These are phyloP conservation scores for Orthosia incerta DNA, from an alignment of 2,888 invertebrate species.

Conservation along the genomic window DNA sequence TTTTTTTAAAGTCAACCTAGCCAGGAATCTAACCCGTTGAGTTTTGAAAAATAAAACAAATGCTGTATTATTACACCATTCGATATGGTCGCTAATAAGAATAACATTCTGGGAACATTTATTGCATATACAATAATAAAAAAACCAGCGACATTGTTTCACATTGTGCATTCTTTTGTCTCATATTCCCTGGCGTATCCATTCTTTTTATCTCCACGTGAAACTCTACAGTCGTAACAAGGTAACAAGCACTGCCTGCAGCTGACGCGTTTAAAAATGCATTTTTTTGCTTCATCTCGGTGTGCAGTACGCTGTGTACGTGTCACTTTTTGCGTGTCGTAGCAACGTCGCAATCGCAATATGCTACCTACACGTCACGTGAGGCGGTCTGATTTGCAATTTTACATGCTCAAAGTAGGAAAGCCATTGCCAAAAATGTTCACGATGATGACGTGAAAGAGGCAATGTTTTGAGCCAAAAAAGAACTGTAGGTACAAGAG, in stretches of 20 bases:
- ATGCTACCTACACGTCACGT: background rate
- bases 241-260: conserved; percentile 69
- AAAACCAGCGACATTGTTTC: no score
- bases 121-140: no score
- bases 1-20: no score
- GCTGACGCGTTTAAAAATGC: conserved; percentile 75
- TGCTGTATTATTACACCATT: no score
- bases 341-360: conserved; percentile 9
- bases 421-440: background rate
- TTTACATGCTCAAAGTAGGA: background rate
- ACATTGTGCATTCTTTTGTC: no score
- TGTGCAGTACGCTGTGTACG: conserved; percentile 46
- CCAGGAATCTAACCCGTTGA: no score
- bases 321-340: conserved; percentile 38
- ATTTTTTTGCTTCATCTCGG: conserved; percentile 67
- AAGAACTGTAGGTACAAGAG: no score
- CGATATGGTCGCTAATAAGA: no score
- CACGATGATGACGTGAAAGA: background rate
- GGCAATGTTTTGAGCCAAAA: no score
- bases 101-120: no score
- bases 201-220: conserved; percentile 27
- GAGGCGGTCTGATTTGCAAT: conserved; percentile 5
- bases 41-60: no score
- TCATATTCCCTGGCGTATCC: conserved; percentile 16
- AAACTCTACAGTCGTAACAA: conserved; percentile 58